These are phyloP conservation scores for Ladona fulva DNA, from an alignment of 1,140 invertebrate genomes.

Conservation along the genomic window DNA sequence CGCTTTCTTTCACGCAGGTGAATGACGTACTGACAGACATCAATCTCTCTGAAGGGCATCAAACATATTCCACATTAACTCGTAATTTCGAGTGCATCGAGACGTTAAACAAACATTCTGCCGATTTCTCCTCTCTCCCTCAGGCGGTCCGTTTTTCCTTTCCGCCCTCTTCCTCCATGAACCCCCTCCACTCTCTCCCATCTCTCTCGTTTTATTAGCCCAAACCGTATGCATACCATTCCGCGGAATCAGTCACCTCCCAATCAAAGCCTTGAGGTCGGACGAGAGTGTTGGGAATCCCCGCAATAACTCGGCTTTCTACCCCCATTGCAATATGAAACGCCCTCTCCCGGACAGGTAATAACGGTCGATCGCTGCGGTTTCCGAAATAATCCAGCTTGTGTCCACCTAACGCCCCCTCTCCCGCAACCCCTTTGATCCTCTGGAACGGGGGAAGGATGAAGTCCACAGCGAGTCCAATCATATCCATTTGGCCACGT, in stretches of 20 bases:
- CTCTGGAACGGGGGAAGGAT: not conserved
- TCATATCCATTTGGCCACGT: not conserved
- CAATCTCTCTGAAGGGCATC: too few species aligned
- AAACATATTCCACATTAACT: too few species aligned
- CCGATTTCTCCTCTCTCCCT: not conserved
- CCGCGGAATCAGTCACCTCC: slow-evolving; percentile 1
- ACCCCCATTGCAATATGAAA: not conserved
- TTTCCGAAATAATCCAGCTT: slow-evolving; percentile 5
- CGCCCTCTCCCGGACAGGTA: not conserved
- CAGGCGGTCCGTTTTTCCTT: too few species aligned
- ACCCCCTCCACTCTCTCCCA: not conserved
- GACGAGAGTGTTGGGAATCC: not conserved
- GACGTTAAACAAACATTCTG: not conserved
- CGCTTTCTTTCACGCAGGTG: too few species aligned
- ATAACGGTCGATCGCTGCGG: not conserved
- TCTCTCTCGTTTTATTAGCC: not conserved
- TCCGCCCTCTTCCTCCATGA: not conserved
- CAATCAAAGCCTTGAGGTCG: slow-evolving; percentile 7
- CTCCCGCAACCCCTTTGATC: not conserved
- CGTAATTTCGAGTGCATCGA: too few species aligned
- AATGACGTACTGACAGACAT: too few species aligned
- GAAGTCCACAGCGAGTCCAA: not conserved
- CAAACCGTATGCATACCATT: not conserved
- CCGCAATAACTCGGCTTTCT: not conserved
- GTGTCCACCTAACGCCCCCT: not conserved